Evolutionary conservation across 2,797 vertebrate genomes (phyloP).

Genomic region (Chloroceryle inda): DNA sequence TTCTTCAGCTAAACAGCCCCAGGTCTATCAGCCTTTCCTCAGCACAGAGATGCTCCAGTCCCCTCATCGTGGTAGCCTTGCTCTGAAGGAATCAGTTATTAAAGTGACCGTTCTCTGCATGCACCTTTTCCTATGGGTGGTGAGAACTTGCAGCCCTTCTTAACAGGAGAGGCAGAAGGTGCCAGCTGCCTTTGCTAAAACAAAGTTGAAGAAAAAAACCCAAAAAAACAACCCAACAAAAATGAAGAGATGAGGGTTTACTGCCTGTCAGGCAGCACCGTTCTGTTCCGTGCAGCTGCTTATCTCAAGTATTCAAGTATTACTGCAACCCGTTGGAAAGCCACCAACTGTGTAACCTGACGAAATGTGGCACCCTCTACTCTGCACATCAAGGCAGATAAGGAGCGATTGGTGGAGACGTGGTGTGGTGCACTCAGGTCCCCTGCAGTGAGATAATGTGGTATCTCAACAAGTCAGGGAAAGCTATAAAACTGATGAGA

Average conservation of each 20-base stretch:
- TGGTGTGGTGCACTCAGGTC: rapidly evolving
- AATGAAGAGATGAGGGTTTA: neutral
- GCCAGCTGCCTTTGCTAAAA: neutral
- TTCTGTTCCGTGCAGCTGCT: neutral
- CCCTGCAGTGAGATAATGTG: neutral
- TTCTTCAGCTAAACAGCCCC: neutral
- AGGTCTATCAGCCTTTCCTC: neutral
- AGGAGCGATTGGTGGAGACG: rapidly evolving
- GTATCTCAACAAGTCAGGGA: neutral
- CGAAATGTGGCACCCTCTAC: neutral
- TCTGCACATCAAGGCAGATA: neutral
- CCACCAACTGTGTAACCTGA: neutral
- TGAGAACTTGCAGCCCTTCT: neutral
- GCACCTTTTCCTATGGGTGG: neutral
- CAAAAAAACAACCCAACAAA: neutral
- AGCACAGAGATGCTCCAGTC: neutral
- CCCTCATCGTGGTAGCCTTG: neutral
- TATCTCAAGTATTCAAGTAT: neutral
- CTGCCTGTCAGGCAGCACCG: neutral
- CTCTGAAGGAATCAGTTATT: neutral
- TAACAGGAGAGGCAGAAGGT: neutral
- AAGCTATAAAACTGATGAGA: neutral
- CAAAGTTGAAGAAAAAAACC: neutral
- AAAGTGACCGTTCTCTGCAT: neutral
- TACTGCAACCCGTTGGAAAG: neutral